Evolutionary conservation across 2,888 invertebrate genomes (phyloP).

Genomic region (Himalopsyche anomala): DNA sequence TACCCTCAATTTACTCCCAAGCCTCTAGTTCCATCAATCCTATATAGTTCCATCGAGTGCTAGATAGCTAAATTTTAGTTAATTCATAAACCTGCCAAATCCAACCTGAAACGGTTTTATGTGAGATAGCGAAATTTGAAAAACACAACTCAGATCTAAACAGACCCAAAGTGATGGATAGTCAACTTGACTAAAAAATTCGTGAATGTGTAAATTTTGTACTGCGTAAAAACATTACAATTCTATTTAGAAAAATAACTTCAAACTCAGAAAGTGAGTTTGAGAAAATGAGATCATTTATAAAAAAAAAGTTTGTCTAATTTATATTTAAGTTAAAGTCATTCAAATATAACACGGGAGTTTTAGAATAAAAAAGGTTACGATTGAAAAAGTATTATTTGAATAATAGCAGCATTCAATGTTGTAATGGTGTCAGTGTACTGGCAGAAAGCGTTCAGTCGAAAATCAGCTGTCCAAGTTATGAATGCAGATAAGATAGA

Average conservation of each 20-base stretch:
- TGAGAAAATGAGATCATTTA: conserved; percentile 28
- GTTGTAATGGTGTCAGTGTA: too few relatives aligned
- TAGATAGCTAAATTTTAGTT: too few relatives aligned
- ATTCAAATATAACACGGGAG: neutral
- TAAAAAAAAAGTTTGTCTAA: neutral
- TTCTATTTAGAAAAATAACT: neutral
- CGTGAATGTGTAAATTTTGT: neutral
- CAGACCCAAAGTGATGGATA: neutral
- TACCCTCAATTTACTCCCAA: too few relatives aligned
- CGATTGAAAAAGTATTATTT: too few relatives aligned
- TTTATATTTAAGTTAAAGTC: neutral
- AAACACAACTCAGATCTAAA: neutral
- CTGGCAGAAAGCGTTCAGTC: too few relatives aligned
- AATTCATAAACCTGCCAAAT: too few relatives aligned
- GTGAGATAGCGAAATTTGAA: neutral
- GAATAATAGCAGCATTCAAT: too few relatives aligned
- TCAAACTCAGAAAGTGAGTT: neutral
- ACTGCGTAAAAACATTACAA: neutral
- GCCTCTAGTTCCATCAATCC: too few relatives aligned
- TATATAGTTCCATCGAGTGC: too few relatives aligned
- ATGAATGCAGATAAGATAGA: too few relatives aligned
- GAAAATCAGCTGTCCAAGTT: too few relatives aligned
- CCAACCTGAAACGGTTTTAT: neutral
- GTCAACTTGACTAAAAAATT: neutral
- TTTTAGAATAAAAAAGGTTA: too few relatives aligned